phyloP scores from a whole-genome alignment of 1,140 invertebrate genomes.

The Aethina tumida region DNA sequence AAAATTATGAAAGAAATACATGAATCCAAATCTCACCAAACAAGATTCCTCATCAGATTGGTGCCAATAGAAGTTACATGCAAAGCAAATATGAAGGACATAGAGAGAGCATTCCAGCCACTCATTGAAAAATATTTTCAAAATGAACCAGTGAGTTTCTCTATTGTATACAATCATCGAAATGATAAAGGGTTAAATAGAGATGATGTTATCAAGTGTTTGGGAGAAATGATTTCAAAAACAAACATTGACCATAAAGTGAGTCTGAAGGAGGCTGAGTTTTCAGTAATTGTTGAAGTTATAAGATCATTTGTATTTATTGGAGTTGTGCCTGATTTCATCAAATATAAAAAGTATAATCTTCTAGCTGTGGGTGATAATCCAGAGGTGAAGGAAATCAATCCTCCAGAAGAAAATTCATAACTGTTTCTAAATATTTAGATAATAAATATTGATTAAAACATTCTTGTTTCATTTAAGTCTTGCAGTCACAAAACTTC shows the following conservation, averaged over 20 bases:
- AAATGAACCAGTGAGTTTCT: constrained; percentile 59
- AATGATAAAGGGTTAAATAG: constrained; percentile 65
- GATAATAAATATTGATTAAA: constrained; percentile 4
- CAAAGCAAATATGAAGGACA: constrained; percentile 64
- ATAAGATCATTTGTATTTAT: constrained; percentile 57
- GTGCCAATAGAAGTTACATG: constrained; percentile 73
- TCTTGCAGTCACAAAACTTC: too few relatives aligned
- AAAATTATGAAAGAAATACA: constrained; percentile 64
- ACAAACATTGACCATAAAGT: constrained; percentile 64
- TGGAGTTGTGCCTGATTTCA: constrained; percentile 55
- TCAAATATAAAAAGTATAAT: constrained; percentile 61
- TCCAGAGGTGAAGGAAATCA: too few relatives aligned
- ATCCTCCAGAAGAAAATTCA: constrained; percentile 3
- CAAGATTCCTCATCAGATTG: constrained; percentile 63
- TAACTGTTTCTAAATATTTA: constrained; percentile 1
- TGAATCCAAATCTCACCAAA: constrained; percentile 54
- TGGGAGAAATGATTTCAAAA: constrained; percentile 56
- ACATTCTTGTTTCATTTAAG: too few relatives aligned
- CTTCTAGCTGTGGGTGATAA: constrained; percentile 34
- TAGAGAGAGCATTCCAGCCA: constrained; percentile 50
- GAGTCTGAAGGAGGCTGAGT: constrained; percentile 62
- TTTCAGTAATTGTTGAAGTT: constrained; percentile 70
- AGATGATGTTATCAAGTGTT: constrained; percentile 56
- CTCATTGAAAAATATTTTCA: constrained; percentile 68
- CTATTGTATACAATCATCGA: constrained; percentile 69